Evolutionary conservation across 2,888 invertebrate genomes (phyloP), one percentile per base, ranked within the genome.

Genomic region (Helicoverpa assulta): DNA sequence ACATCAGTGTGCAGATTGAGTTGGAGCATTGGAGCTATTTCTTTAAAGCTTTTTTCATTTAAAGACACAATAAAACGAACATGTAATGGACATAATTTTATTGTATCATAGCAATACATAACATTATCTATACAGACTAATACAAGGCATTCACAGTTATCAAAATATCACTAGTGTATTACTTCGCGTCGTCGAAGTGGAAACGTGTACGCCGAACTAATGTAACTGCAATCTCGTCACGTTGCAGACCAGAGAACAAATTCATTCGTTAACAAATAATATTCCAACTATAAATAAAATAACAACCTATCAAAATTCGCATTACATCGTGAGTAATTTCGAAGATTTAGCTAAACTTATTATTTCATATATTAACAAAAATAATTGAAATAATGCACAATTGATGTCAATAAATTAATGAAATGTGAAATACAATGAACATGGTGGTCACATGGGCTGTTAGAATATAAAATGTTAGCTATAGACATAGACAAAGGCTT

Each of bases 141-240:
- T 86, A 89, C 83, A 88, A 88, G 81, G 88, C 87, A 85, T 89
- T 90, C 86, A 89, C 88, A 89, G 86, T 83, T 88, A 85, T 84
- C 84, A 81, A 88, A 87, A 87, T 85, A 88, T 86, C 87, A 87
- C 86, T 85, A 87, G 67, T 71, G 74, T 74, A 77, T 65, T 58
- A 70, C 59, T 76, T 55, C 57, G 19, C 62, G 54, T 18, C 19
- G 37, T 21, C 58, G 60, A 74, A 73, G 57, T 58, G 61, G 59
- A 60, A 64, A 64, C 51, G 67, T 69, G 61, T 70, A 60, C 59
- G 72, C 74, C 64, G 16, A 77, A 72, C 69, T 69, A 80, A 74
- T 69, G 7, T 59, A 12, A 43, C 67, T 69, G 76, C 60, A 66
- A 72, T 57, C 47, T 16, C n/a, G 47, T n/a, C 47, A 47, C 66